A percentile compares a stretch with the other conserved stretches of the same genome.
These are phyloP conservation scores for Saccostrea cuccullata DNA, from an alignment of 1,140 invertebrate genomes.

Conservation along the genomic window DNA sequence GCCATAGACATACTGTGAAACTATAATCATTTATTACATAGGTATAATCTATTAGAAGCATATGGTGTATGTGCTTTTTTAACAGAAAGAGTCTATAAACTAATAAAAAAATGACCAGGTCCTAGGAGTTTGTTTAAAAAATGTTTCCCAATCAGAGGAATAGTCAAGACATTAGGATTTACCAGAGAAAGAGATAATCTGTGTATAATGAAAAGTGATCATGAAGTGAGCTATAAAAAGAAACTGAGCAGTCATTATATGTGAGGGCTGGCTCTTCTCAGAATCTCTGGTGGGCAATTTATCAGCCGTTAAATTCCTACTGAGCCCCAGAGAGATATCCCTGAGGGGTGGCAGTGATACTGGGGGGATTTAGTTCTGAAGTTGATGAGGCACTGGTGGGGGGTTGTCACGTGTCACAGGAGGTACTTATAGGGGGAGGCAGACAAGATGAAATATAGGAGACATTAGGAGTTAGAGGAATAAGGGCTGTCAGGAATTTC, in stretches of 20 bases:
- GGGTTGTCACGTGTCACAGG: not conserved
- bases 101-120: too few relatives aligned
- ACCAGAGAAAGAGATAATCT: not conserved
- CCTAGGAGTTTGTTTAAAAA: too few relatives aligned
- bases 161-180: not conserved
- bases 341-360: not conserved
- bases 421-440: not conserved
- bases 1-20: too few relatives aligned
- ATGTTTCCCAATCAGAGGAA: not conserved
- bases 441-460: not conserved
- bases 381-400: not conserved
- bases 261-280: not conserved
- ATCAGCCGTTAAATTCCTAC: conserved; percentile 7
- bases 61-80: too few relatives aligned
- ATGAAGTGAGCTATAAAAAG: not conserved
- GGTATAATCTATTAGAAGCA: too few relatives aligned
- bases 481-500: not conserved
- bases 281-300: not conserved
- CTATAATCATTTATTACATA: too few relatives aligned
- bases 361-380: not conserved
- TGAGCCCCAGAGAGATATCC: not conserved
- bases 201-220: not conserved
- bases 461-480: not conserved
- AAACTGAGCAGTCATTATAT: not conserved
- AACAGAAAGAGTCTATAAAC: too few relatives aligned